Conservation (phyloP, 2,113 vertebrate species). For the Fulica atra region DNA sequence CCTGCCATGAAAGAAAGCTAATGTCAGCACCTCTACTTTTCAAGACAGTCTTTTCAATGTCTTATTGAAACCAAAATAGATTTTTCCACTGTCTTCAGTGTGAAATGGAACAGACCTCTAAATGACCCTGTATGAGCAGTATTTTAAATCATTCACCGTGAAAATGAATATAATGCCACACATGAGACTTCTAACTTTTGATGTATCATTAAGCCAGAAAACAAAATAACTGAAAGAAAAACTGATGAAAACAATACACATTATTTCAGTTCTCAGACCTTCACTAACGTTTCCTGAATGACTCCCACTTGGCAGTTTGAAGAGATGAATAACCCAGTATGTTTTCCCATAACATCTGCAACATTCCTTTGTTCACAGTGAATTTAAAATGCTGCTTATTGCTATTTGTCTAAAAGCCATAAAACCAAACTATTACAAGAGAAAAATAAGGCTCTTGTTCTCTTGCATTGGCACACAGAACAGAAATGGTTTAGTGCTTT, state of each 20-base stretch:
- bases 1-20: background rate
- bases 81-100: background rate
- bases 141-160: background rate
- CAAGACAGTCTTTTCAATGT: background rate
- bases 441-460: background rate
- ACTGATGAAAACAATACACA: background rate
- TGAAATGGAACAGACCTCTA: background rate
- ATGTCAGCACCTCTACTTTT: background rate
- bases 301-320: background rate
- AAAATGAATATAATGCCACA: background rate
- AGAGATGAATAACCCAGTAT: background rate
- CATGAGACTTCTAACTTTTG: background rate
- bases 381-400: background rate
- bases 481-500: background rate
- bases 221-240: background rate
- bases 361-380: background rate
- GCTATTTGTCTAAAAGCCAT: background rate
- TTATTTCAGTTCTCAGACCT: background rate
- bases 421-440: background rate
- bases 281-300: background rate
- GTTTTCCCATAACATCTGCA: background rate
- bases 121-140: background rate
- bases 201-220: background rate
- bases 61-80: background rate
- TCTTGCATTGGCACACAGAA: background rate